Percentiles rank a stretch among this genome's conserved stretches.
These are phyloP conservation scores for Petrosia ficiformis DNA, from an alignment of 37 sponge, comb jelly and placozoan species.

Conservation along the genomic window DNA sequence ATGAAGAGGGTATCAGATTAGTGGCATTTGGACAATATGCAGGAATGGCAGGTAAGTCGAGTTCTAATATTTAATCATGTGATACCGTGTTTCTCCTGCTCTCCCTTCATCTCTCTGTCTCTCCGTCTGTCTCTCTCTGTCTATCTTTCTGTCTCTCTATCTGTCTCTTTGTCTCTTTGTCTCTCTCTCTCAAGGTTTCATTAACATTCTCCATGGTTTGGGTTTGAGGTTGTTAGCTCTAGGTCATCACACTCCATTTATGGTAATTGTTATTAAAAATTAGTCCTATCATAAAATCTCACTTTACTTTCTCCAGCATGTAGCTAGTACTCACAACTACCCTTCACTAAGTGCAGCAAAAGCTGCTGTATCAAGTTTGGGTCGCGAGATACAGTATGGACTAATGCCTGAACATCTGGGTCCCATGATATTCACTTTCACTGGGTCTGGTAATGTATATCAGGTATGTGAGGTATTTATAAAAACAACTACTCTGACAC, in stretches of 20 bases:
- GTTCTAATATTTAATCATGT: slow-evolving; percentile 6
- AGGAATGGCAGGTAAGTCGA: slow-evolving; percentile 84
- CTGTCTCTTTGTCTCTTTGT: no score
- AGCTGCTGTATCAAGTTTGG: slow-evolving; percentile 76
- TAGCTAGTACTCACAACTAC: slow-evolving; percentile 95
- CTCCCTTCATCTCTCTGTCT: neutral
- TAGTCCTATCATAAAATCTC: neutral
- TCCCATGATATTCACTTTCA: slow-evolving; percentile 90
- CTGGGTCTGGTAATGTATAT: slow-evolving; percentile 94
- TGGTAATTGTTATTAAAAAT: slow-evolving; percentile 43
- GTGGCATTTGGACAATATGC: slow-evolving; percentile 98
- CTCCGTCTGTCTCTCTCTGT: neutral
- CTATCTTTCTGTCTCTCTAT: no score
- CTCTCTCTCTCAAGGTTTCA: slow-evolving; percentile 26
- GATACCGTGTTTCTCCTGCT: slow-evolving; percentile 3
- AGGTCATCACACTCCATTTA: slow-evolving; percentile 93
- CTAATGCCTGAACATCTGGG: slow-evolving; percentile 55
- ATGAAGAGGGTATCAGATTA: slow-evolving; percentile 64
- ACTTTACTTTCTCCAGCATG: slow-evolving; percentile 40
- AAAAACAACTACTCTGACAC: no score
- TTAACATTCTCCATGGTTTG: slow-evolving; percentile 93
- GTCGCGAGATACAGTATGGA: slow-evolving; percentile 74
- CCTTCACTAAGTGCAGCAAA: slow-evolving; percentile 65
- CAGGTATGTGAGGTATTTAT: slow-evolving; percentile 74
- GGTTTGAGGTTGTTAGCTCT: slow-evolving; percentile 87